Conservation (phyloP, 2,888 invertebrate genomes). For the Drosophila lutescens region DNA sequence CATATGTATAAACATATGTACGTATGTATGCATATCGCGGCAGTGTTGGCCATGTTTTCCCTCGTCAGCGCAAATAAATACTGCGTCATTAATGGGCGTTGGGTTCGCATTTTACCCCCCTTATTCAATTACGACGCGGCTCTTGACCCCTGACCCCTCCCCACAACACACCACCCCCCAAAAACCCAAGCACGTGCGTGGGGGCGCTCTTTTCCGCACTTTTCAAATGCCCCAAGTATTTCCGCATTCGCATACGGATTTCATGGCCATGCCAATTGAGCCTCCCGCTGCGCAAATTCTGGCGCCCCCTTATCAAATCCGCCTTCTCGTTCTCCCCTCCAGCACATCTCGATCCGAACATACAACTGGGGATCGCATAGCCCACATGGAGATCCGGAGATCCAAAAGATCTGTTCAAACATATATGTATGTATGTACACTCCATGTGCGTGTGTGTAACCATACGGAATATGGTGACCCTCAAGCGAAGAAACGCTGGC, state of each 20-base stretch:
- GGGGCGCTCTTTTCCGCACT: constrained; percentile 24
- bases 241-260: constrained; percentile 37
- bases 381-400: constrained; percentile 15
- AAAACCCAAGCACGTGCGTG: constrained; percentile 1
- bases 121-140: constrained; percentile 28
- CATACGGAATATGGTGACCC: constrained; percentile 22
- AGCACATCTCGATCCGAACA: neutral
- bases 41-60: constrained; percentile 20
- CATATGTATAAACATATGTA: neutral
- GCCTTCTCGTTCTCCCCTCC: constrained; percentile 8
- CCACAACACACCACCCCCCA: neutral
- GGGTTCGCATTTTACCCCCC: constrained; percentile 21
- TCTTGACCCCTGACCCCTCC: constrained; percentile 3
- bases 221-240: constrained; percentile 28
- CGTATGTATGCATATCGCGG: neutral
- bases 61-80: constrained; percentile 26
- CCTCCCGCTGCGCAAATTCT: constrained; percentile 44
- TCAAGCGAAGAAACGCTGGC: constrained; percentile 20
- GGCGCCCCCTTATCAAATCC: constrained; percentile 23
- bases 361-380: neutral
- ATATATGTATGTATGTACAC: neutral
- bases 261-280: constrained; percentile 37
- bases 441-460: constrained; percentile 3
- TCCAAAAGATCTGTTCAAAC: constrained; percentile 12
- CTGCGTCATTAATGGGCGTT: constrained; percentile 32